Base-by-base conservation (phyloP, 2,888 invertebrate genomes). In the Desoria tigrina region DNA sequence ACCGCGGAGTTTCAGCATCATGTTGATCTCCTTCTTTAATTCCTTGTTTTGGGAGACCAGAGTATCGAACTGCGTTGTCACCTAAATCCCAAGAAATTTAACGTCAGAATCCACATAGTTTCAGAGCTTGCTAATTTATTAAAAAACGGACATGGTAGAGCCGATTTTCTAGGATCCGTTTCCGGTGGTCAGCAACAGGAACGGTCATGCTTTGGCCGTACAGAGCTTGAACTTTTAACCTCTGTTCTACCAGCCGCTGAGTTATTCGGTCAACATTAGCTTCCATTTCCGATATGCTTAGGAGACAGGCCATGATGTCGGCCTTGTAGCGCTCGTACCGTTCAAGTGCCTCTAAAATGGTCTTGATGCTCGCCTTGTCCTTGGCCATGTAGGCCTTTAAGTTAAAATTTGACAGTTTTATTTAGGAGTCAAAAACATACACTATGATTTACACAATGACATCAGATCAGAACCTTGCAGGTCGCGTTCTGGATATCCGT, bases 1-100 rank as follows among this genome's bases (percentile, higher is more conserved):
- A 16, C 73, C 73, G 32, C 73, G 39, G 3, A 73, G 61, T 60
- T 71, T 68, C 28, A 73, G 71, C 73, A 73, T 73, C 62, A 71
- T 71, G 37, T 71, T 66, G 16, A 73, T 73, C 55, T 73, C 71
- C 7, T 56, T 59, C 23, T 67, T 66, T 11, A 73, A 51, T 49
- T 49, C 65, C 54, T 71, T 71, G 42, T 73, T 73, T 32, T 61
- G 56, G 0, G 69, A 50, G 1, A 71, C 63, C 27, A 66, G 59
- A 1, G 69, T 68, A 50, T 73, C 73, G 18, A 69, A 71, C 61
- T 71, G 65, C 2, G 71, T 71, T 1, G 71, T 71, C 2, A 62
- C 54, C 68, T 68, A 18, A n/a, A 32, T 32, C 2, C 27, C 16
- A n/a, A n/a, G n/a, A n/a, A n/a, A n/a, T 42, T n/a, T n/a, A n/a